Evolutionary conservation across 1,140 invertebrate genomes (phyloP), one percentile per base, ranked within the genome.

Genomic region (Nebria ingens): DNA sequence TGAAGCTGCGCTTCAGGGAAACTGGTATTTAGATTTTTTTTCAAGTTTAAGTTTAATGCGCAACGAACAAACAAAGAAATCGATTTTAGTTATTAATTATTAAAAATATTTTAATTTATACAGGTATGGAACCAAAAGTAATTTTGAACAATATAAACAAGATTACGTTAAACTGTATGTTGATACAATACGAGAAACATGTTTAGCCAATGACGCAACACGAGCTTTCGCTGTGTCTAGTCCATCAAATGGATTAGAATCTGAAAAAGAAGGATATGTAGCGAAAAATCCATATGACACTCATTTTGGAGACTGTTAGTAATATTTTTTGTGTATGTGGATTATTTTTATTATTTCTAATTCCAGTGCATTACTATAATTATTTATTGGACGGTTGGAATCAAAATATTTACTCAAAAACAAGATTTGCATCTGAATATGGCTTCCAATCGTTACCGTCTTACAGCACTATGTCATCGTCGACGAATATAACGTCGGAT

Each of bases 361-460:
- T 76, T 77, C 56, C 62, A 89, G 87, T 92, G 50, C 95, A 98
- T 67, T 94, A 87, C 65, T 98, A 98, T 67, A 89, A 93, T 63
- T 96, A 98, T 66, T 17, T 83, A 0, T 70, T 71, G 55, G 84
- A 97, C 66, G 80, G 84, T 50, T 98, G 93, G 92, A 70, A 88
- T 58, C 74, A 81, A 15, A 79, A 74, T 40, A 83, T 77, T 4
- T 97, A 86, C 71, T 89, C 89, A 0, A 77, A 77, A 12, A 81
- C 91, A 0, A 79, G 95, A 59, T 97, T 98, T 71, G 81, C 86
- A 15, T 96, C 94, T 0, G 97, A 99, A 71, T 99, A 96, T 69
- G 97, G 97, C 11, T 87, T 93, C 60, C 93, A 98, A 70, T 90
- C 93, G 2, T 74, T 90, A 34, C 92, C 94, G 0, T 84, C 83